These are phyloP conservation scores for Rhingia campestris DNA, from an alignment of 2,888 invertebrate species.

Conservation along the genomic window DNA sequence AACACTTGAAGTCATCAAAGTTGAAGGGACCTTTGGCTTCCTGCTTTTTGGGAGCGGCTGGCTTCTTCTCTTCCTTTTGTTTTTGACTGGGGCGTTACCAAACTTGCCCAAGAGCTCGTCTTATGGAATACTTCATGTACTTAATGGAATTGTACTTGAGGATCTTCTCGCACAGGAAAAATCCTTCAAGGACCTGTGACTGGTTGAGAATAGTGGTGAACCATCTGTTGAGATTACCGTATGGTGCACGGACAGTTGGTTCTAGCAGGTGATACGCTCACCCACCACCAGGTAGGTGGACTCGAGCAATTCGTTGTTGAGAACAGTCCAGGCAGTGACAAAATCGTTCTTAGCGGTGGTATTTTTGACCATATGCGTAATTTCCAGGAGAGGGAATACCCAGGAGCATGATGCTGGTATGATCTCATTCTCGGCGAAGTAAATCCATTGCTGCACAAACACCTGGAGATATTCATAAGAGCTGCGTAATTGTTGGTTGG, in stretches of 20 bases:
- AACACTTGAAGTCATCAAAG: conserved; percentile 98
- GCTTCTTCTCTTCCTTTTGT: conserved; percentile 82
- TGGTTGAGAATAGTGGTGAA: conserved; percentile 95
- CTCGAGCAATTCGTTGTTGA: conserved; percentile 90
- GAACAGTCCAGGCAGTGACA: conserved; percentile 86
- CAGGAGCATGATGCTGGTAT: conserved; percentile 87
- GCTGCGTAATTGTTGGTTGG: conserved; percentile 92
- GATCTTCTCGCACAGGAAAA: conserved; percentile 89
- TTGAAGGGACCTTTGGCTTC: conserved; percentile 92
- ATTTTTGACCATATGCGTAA: conserved; percentile 94
- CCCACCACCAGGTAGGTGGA: conserved; percentile 97
- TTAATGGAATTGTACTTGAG: conserved; percentile 92
- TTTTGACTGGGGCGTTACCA: conserved; percentile 77
- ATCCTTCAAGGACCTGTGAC: conserved; percentile 86
- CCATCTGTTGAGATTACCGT: conserved; percentile 94
- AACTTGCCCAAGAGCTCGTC: conserved; percentile 84
- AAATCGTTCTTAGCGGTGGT: conserved; percentile 93
- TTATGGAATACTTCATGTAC: too few species aligned
- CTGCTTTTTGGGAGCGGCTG: conserved; percentile 82
- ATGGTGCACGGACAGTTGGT: conserved; percentile 86
- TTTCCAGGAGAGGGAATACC: conserved; percentile 98
- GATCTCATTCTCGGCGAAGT: too few species aligned
- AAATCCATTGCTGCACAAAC: too few species aligned
- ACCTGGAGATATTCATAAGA: conserved; percentile 80
- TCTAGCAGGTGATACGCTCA: conserved; percentile 93